These are phyloP conservation scores for Ophioninae sp. DNA, from an alignment of 2,888 invertebrate species.

Conservation along the genomic window DNA sequence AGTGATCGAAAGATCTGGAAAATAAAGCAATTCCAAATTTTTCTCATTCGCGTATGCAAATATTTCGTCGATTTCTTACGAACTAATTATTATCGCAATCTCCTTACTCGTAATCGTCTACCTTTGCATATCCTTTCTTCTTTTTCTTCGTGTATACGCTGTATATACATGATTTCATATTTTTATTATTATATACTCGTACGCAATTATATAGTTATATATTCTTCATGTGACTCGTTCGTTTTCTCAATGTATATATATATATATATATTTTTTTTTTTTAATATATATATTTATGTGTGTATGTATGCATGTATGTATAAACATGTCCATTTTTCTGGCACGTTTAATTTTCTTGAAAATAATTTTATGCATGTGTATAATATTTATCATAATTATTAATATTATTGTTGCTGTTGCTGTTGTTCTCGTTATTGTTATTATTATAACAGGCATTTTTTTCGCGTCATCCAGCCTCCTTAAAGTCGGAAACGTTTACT, in stretches of 20 bases:
- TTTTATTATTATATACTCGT: slow-evolving; percentile 50
- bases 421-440: slow-evolving; percentile 20
- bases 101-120: slow-evolving; percentile 60
- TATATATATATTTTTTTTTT: slow-evolving; percentile 36
- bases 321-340: slow-evolving; percentile 20
- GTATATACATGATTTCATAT: slow-evolving; percentile 63
- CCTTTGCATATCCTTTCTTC: neutral
- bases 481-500: slow-evolving; percentile 66
- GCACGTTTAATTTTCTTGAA: slow-evolving; percentile 67
- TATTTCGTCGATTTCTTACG: slow-evolving; percentile 73
- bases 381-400: slow-evolving; percentile 40
- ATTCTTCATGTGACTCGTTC: slow-evolving; percentile 55
- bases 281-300: neutral
- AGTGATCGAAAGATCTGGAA: slow-evolving; percentile 16
- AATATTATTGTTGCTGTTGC: slow-evolving; percentile 20
- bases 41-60: slow-evolving; percentile 40
- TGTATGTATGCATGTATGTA: neutral
- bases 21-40: slow-evolving; percentile 42
- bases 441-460: slow-evolving; percentile 69
- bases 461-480: slow-evolving; percentile 64
- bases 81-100: slow-evolving; percentile 80
- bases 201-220: slow-evolving; percentile 50
- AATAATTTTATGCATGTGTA: slow-evolving; percentile 69
- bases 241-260: slow-evolving; percentile 50
- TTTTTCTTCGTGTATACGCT: slow-evolving; percentile 48